Base-by-base conservation (phyloP, 2,797 vertebrate genomes). In the Xenops minutus region DNA sequence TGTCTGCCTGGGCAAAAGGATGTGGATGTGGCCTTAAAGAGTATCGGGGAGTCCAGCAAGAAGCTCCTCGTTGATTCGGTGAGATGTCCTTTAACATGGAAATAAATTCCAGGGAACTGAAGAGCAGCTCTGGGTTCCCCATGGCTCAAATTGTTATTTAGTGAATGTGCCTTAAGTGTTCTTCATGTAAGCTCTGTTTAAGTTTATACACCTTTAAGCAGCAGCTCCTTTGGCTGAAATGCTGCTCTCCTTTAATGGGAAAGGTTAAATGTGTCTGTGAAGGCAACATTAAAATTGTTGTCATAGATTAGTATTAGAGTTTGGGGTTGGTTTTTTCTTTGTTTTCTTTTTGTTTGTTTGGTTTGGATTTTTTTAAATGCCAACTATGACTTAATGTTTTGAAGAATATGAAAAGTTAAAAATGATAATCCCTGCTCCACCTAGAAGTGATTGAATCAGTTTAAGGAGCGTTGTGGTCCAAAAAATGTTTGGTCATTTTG, bases 1-100 rank as follows among this genome's bases (percentile, higher is more conserved):
- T 99, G 99, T 97, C 98, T 99, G 77, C 99, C 99, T 23, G 99
- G 99, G 59, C 99, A 99, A 97, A 99, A 99, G 97, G 99, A 99
- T 92, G 99, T 99, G 73, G 99, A 99, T 73, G 99, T 99, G 98
- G 99, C 99, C 69, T 98, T 99, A 41, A 99, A 99, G 97, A 99
- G 99, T 96, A 99, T 99, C 4, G 99, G 99, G 17, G 99, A 99
- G 91, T 99, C 99, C 91, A 99, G 99, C 98, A 99, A 99, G 97
- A 99, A 99, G 97, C 98, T 99, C 73, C 98, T 99, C 61, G 99
- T 99, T 90, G 99, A 99, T 93, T 98, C 97, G 92, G 99, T 99
- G 97, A 98, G 99, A 93, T 66, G 54, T 67, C 51, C 93, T 71
- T 75, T 61, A n/a, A 18, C 13, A 30, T 16, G 51, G 7, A 69